Conservation (phyloP, 2,113 vertebrate genomes). For the Tenebrosternarchus preto region DNA sequence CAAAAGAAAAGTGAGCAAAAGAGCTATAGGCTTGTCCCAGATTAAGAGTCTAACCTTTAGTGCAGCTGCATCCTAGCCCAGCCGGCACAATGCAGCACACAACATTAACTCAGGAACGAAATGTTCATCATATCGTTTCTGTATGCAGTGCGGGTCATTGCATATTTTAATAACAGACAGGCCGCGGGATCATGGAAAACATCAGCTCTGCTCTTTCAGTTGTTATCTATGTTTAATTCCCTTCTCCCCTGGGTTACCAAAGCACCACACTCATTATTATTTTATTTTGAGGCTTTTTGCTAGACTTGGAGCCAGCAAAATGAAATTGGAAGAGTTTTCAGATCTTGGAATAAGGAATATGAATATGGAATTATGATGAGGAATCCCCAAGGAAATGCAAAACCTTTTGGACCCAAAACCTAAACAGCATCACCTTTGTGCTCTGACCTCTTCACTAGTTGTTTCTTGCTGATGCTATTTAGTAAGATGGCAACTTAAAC, state of each 20-base stretch:
- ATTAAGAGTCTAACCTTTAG: constrained; percentile 51
- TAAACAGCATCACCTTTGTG: neutral
- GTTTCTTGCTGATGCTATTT: neutral
- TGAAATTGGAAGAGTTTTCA: neutral
- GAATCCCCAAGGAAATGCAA: neutral
- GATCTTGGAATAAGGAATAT: neutral
- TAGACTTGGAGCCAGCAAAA: constrained; percentile 4
- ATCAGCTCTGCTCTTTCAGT: constrained; percentile 40
- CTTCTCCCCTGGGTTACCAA: constrained; percentile 37
- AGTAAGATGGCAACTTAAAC: neutral
- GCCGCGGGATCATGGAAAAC: constrained; percentile 38
- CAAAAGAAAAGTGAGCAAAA: constrained; percentile 14
- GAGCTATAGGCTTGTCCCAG: constrained; percentile 37
- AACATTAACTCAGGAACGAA: constrained; percentile 53
- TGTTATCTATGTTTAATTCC: constrained; percentile 58
- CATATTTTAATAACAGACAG: constrained; percentile 57
- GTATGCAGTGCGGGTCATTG: constrained; percentile 56
- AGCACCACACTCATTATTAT: constrained; percentile 26
- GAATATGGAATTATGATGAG: neutral
- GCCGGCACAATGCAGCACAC: constrained; percentile 42
- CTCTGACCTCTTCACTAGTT: neutral
- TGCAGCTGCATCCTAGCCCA: constrained; percentile 28
- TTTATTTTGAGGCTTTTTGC: constrained; percentile 40
- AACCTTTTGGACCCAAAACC: neutral
- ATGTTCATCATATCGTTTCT: constrained; percentile 61